Evolutionary conservation across 2,113 vertebrate genomes (phyloP), one percentile per base, ranked within the genome.

Genomic region (Orcinus orca): DNA sequence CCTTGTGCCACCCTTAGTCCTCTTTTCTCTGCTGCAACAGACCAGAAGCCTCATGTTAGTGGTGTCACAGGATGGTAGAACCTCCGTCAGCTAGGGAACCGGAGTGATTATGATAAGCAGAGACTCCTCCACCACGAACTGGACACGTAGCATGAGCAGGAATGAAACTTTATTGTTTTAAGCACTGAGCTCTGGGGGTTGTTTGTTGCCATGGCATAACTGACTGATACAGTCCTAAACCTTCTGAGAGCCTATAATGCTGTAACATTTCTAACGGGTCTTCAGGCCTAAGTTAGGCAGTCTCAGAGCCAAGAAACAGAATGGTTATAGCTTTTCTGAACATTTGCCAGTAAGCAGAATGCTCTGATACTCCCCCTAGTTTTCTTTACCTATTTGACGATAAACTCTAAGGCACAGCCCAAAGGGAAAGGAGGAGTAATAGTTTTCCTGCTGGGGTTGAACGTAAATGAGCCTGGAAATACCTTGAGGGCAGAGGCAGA

Each of bases 1-100:
- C 47, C n/a, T 15, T 0, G 8, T 74, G 23, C 8, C 29, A 1
- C 13, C 71, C 6, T 8, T 8, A 4, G 2, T 12, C 31, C 10
- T 26, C 17, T 76, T 58, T 76, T 13, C 44, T 33, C 25, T 10
- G 10, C 2, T 20, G 44, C 9, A 14, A 9, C 3, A 29, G 29
- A 53, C 1, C 29, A 21, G 60, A 81, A 86, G 73, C 4, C 50
- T 92, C 25, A 3, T 10, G 8, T 1, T 18, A 23, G 6, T 18
- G 1, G 2, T 4, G 3, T 33, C 23, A 2, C 13, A 18, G 65
- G 36, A 81, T 11, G 10, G 17, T 3, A n/a, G 29, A 38, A 2
- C 13, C 23, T 73, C 53, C 10, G 3, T 41, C 2, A 20, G 10
- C 36, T 63, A n/a, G 80, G 53, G 50, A 3, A 14, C 44, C 62